phyloP scores from a whole-genome alignment of 2,888 invertebrate genomes.

The Uropetala carovei region DNA sequence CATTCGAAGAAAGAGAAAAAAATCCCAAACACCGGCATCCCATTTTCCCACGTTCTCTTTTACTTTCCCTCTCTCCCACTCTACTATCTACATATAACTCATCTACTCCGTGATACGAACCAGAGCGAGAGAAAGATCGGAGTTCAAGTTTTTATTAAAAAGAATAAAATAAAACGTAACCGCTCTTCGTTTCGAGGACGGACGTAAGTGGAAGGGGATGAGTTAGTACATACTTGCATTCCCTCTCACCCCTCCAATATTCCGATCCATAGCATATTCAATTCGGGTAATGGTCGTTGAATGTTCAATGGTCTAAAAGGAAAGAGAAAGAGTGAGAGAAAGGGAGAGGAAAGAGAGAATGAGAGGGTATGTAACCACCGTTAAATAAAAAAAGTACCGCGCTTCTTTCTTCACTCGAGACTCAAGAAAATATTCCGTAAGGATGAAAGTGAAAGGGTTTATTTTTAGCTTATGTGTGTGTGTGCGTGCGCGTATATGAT shows the following conservation, averaged over 20 bases:
- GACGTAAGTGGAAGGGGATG: neutral
- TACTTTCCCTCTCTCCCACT: no score
- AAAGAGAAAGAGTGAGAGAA: neutral
- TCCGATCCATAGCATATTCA: neutral
- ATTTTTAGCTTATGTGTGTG: neutral
- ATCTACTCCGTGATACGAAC: neutral
- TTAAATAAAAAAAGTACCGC: neutral
- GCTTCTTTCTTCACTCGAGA: neutral
- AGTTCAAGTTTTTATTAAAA: neutral
- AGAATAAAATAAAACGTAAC: neutral
- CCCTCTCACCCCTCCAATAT: neutral
- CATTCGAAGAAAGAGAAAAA: neutral
- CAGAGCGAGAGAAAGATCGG: neutral
- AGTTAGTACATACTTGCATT: neutral
- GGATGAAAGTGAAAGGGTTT: conserved; percentile 15
- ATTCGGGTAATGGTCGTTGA: conserved; percentile 32
- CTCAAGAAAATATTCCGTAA: neutral
- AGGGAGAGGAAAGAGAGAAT: neutral
- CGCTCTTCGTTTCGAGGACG: neutral
- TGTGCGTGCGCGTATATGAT: neutral
- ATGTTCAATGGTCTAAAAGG: conserved; percentile 24
- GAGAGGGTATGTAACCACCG: neutral
- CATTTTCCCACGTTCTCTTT: neutral
- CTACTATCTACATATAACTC: neutral
- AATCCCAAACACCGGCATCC: neutral